Evolutionary conservation across 2,113 vertebrate species (phyloP).

Genomic region (Ranitomeya variabilis): DNA sequence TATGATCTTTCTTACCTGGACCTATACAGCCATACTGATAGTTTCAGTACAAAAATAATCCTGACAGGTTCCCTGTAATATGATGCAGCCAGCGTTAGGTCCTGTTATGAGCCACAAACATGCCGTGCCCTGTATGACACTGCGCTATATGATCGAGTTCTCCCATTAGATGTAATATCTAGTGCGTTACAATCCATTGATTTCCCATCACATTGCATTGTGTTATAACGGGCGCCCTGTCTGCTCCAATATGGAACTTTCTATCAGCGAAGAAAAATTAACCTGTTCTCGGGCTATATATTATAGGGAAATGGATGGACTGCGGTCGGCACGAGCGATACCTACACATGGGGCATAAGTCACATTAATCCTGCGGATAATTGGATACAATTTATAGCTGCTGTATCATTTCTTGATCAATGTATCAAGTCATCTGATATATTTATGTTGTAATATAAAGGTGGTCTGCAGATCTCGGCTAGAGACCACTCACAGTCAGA

Average conservation of each 20-base stretch:
- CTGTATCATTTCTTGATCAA: background rate
- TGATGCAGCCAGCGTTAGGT: background rate
- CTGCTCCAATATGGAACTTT: background rate
- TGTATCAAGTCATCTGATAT: background rate
- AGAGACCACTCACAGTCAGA: no score
- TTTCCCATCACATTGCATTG: conserved; percentile 7
- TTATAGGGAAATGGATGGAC: background rate
- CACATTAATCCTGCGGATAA: background rate
- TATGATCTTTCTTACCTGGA: no score
- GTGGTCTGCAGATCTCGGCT: background rate
- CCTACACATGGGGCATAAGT: background rate
- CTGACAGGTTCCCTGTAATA: background rate
- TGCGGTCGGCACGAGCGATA: background rate
- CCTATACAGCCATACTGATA: no score
- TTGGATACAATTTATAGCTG: background rate
- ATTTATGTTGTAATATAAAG: background rate
- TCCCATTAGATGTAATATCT: conserved; percentile 21
- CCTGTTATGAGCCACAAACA: background rate
- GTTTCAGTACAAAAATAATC: no score
- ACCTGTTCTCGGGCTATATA: background rate
- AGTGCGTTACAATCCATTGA: conserved; percentile 5
- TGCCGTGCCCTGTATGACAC: background rate
- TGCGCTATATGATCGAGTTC: background rate
- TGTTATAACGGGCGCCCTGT: background rate
- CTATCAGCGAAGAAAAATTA: background rate